A percentile compares a stretch with the other conserved stretches of the same genome.
Conservation (phyloP, 1,140 invertebrate genomes). For the Battus philenor region DNA sequence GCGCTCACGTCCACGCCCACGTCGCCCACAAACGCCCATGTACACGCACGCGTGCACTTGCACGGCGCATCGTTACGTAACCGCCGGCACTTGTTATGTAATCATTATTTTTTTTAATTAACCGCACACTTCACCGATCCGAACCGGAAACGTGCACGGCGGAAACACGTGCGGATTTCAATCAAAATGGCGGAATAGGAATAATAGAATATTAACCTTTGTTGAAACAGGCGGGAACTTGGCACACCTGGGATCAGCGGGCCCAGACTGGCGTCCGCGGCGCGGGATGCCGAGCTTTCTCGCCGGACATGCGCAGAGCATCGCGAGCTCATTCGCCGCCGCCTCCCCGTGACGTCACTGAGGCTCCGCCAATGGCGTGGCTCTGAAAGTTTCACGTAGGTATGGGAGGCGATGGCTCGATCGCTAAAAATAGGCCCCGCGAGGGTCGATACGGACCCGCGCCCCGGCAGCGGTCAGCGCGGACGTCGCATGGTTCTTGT, state of each 20-base stretch:
- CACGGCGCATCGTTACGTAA: conserved; percentile 8
- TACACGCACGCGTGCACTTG: neutral
- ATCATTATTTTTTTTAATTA: neutral
- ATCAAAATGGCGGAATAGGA: conserved; percentile 33
- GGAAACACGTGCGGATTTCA: no score
- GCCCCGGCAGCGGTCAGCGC: no score
- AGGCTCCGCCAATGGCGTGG: conserved; percentile 35
- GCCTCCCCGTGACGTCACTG: conserved; percentile 49
- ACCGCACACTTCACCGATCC: conserved; percentile 16
- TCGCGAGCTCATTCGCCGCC: conserved; percentile 33
- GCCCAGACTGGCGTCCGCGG: conserved; percentile 54
- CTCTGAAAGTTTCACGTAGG: conserved; percentile 69
- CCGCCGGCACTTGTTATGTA: conserved; percentile 6
- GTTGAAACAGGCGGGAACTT: conserved; percentile 45
- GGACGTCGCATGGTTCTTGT: no score
- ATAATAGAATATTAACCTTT: conserved; percentile 53
- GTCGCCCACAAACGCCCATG: neutral
- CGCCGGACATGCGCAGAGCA: conserved; percentile 46
- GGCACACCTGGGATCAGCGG: conserved; percentile 62
- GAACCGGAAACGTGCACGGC: conserved; percentile 14
- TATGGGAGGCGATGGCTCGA: conserved; percentile 55
- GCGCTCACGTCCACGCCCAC: conserved; percentile 1
- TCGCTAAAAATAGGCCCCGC: conserved; percentile 62
- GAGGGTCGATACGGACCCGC: conserved; percentile 39
- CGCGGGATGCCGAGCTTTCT: conserved; percentile 32